Conservation (phyloP, 2,113 vertebrate genomes). For the Alligator sinensis region DNA sequence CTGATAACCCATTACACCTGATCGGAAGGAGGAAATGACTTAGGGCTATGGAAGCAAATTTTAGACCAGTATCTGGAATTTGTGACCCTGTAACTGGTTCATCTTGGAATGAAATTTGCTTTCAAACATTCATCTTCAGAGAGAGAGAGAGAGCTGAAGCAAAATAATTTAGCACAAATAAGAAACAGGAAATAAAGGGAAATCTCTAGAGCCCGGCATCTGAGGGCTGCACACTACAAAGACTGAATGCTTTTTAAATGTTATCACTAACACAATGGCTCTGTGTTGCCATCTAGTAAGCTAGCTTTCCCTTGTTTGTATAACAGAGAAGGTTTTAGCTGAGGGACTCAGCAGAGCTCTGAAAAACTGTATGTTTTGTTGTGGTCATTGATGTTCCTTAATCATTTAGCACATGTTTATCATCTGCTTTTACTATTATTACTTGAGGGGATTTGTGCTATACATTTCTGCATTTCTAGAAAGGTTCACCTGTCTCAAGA, state of each 20-base stretch:
- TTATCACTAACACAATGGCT: background rate
- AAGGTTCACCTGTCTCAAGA: conserved; percentile 12
- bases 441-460: background rate
- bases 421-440: background rate
- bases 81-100: background rate
- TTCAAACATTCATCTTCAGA: background rate
- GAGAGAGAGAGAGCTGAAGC: background rate
- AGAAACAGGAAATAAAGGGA: background rate
- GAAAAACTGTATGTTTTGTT: conserved; percentile 19
- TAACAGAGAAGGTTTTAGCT: background rate
- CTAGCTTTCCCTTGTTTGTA: background rate
- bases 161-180: background rate
- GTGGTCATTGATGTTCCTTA: conserved; percentile 19
- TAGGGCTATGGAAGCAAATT: background rate
- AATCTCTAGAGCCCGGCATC: background rate
- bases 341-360: conserved; percentile 17
- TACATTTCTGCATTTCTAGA: conserved; percentile 22
- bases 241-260: accelerated
- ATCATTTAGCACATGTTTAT: background rate
- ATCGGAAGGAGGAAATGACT: background rate
- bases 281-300: background rate
- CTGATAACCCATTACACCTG: background rate
- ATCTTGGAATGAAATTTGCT: background rate
- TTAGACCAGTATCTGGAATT: background rate
- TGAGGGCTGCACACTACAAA: background rate